Percentiles rank a stretch among this genome's conserved stretches.
phyloP scores from a whole-genome alignment of 2,113 vertebrate genomes.

The Fulica atra region DNA sequence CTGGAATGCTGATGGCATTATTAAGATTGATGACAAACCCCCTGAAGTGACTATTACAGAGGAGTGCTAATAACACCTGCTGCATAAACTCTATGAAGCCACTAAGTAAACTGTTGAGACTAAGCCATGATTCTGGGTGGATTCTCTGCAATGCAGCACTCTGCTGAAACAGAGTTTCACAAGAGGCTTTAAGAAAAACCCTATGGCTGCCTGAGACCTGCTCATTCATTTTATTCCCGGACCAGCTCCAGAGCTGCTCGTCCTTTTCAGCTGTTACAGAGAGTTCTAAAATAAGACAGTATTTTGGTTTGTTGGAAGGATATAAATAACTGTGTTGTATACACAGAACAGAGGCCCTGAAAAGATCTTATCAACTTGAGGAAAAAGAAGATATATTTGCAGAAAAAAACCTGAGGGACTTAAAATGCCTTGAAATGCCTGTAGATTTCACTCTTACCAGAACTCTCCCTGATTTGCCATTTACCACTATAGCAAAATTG shows the following conservation, averaged over 20 bases:
- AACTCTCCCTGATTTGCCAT: background rate
- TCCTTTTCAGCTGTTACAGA: background rate
- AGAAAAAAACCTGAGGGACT: background rate
- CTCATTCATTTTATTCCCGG: background rate
- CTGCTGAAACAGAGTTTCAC: constrained; percentile 15
- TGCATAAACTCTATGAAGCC: background rate
- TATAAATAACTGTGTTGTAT: background rate
- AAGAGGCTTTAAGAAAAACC: background rate
- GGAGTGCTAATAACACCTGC: constrained; percentile 25
- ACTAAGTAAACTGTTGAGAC: background rate
- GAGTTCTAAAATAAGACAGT: background rate
- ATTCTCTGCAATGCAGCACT: constrained; percentile 42
- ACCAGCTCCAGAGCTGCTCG: constrained; percentile 5
- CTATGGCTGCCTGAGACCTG: background rate
- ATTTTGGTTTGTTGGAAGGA: background rate
- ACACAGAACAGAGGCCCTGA: background rate
- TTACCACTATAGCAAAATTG: background rate
- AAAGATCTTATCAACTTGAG: background rate
- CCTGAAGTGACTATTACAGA: constrained; percentile 13
- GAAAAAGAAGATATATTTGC: background rate
- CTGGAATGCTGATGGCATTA: constrained; percentile 37
- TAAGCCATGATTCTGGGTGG: background rate
- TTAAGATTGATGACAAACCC: constrained; percentile 40
- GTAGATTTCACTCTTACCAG: background rate
- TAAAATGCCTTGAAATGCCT: background rate